Base-by-base conservation (phyloP, 2,888 invertebrate species). In the Pseudococcus viburni region DNA sequence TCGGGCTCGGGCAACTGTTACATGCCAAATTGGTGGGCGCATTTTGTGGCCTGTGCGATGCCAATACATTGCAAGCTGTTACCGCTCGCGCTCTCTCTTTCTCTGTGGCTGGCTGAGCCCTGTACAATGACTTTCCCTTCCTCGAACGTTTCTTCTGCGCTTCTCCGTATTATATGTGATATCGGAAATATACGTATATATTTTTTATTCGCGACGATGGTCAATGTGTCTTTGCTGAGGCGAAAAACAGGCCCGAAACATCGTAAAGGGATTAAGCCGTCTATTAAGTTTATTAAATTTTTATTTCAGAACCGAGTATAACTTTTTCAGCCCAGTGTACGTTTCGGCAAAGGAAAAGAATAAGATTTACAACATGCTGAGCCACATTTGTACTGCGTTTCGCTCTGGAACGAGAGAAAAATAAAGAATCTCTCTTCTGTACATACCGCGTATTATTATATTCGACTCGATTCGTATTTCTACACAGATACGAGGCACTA, bases 1-100 rank as follows among this genome's bases (percentile, higher is more conserved):
- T 88, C 77, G 80, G 80, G 88, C 88, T 83, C 55, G 51, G 88
- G 88, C 88, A 88, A 88, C 88, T 88, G 88, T 88, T 88, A 88
- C 88, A 77, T 51, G 68, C 88, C 88, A 80, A 88, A 80, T 73
- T 80, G 48, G 77, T 51, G 80, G 86, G 88, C 88, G 59, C 88
- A 88, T 88, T 88, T 88, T 83, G 88, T 83, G 88, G 88, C 59
- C 77, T 88, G 9, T 26, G 77, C 46, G 88, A 77, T 77, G 83
- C 88, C 86, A 73, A 77, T 46, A 77, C 73, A 77, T 33, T 42
- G 77, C 86, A 87, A 87, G 86, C 86, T 87, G 86, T 87, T 87
- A 87, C 86, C 68, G 68, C 68, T 64, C n/a, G 42, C 64, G 19
- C 19, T 64, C n/a, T 64, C 68, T 33, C 33, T 73, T n/a, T 33